Evolutionary conservation across 2,888 invertebrate genomes (phyloP), one percentile per base, ranked within the genome.

Genomic region (Hirtodrosophila duncani): DNA sequence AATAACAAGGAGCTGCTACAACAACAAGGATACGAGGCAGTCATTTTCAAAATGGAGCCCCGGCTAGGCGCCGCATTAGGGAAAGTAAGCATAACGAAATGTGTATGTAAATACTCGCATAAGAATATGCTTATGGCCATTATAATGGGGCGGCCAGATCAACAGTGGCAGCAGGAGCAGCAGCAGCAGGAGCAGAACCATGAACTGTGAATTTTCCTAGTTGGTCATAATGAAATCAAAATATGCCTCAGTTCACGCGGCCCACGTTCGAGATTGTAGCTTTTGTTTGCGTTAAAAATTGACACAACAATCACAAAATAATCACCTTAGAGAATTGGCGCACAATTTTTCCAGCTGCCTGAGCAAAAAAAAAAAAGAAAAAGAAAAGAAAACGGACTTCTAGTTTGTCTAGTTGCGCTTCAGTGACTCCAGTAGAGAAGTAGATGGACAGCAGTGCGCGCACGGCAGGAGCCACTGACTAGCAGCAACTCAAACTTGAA

Each of bases 291-390:
- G 31, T 46, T 39, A 46, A 49, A 67, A 71, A 64, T 71, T 66
- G 60, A 33, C 67, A 64, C 48, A 78, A 60, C 60, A 68, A 67
- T 46, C 58, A 68, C 49, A 59, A 62, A 60, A 67, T 80, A 78
- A 78, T 80, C 78, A 78, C 78, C 81, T 67, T 53, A 50, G 81
- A 71, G 71, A 71, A 26, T 53, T 52, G 31, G 38, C 39, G 39
- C 26, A 14, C 23, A 30, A 39, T 17, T 16, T 14, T 31, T 11
- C 17, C 1, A 13, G 13, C 36, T 7, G 36, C 4, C 4, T 4
- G 20, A 4, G 20, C 20, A 20, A 20, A 20, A 20, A 4, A 6
- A 7, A 7, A 7, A 4, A 20, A 20, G 5, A 20, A 7, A 6
- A 6, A 7, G 9, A 2, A 29, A 5, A 18, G 34, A 16, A 48